These are phyloP conservation scores for Gibbula magus DNA, from an alignment of 2,888 invertebrate species.

Conservation along the genomic window DNA sequence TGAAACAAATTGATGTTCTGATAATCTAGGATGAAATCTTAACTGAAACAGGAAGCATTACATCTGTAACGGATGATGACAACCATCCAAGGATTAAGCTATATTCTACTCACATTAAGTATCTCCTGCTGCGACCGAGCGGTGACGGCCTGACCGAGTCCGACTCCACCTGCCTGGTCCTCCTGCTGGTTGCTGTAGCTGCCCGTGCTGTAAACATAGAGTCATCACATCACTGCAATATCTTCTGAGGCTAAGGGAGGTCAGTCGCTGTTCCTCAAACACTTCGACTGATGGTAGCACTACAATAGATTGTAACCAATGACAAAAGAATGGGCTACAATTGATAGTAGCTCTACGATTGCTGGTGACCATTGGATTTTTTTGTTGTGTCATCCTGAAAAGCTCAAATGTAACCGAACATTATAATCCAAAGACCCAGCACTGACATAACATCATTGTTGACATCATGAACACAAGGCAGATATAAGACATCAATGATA, in stretches of 20 bases:
- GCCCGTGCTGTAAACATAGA: constrained; percentile 24
- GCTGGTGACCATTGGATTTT: no score
- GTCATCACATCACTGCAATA: background rate
- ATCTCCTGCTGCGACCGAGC: constrained; percentile 19
- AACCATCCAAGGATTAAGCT: no score
- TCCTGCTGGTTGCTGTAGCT: constrained; percentile 46
- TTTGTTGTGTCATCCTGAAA: background rate
- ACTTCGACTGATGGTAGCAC: background rate
- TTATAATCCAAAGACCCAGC: background rate
- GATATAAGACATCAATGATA: background rate
- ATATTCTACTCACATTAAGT: background rate
- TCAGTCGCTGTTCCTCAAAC: no score
- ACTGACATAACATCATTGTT: background rate
- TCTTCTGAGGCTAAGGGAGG: no score
- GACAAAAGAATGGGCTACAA: no score
- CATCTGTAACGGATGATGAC: no score
- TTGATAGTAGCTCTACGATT: no score
- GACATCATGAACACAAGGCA: background rate
- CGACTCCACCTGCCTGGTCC: constrained; percentile 45
- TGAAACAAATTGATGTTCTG: no score
- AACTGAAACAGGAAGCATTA: no score
- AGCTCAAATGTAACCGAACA: background rate
- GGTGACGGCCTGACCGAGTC: constrained; percentile 56
- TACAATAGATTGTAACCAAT: background rate
- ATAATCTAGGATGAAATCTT: no score